Evolutionary conservation across 2,888 invertebrate genomes (phyloP), one percentile per base, ranked within the genome.

Genomic region (Mimumesa dahlbomi): DNA sequence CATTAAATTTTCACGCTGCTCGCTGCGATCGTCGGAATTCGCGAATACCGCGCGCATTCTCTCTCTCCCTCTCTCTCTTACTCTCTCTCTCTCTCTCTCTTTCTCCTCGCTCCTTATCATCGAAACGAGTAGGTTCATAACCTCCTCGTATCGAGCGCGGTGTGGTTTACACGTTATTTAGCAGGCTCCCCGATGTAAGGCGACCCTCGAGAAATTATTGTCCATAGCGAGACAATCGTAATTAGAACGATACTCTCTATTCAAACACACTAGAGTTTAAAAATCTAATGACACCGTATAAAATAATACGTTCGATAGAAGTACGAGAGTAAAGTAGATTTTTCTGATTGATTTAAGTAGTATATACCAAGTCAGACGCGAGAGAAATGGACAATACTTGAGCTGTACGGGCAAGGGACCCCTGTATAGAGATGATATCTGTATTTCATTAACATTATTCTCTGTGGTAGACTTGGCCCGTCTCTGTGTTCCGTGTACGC

Each of bases 401-500:
- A 73, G 21, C 81, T 31, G 54, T 43, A 58, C 5, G 13, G 25
- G 40, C 46, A 36, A 43, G 66, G 75, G 77, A 68, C 73, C 77
- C 82, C 84, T 87, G 85, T 86, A 85, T 85, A 84, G 84, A 89
- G 89, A 89, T 88, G 68, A 78, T 88, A 88, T 88, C 89, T 87
- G 87, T 88, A 89, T 89, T 88, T 88, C 89, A 89, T 89, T 88
- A 89, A 88, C 89, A 88, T 89, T 89, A 89, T 89, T 88, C 89
- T 89, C 87, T 75, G 84, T 79, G 81, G 84, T 81, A 84, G 85
- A 85, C 83, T 84, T 79, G 76, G 76, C 74, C 67, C 77, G 54
- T 56, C 70, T 57, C 70, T 59, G 49, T 65, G 67, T 56, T 52
- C 70, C 66, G 73, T 75, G 61, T 73, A 61, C 63, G n/a, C n/a